Base-by-base conservation (phyloP, 2,888 invertebrate species). In the Tipula unca region DNA sequence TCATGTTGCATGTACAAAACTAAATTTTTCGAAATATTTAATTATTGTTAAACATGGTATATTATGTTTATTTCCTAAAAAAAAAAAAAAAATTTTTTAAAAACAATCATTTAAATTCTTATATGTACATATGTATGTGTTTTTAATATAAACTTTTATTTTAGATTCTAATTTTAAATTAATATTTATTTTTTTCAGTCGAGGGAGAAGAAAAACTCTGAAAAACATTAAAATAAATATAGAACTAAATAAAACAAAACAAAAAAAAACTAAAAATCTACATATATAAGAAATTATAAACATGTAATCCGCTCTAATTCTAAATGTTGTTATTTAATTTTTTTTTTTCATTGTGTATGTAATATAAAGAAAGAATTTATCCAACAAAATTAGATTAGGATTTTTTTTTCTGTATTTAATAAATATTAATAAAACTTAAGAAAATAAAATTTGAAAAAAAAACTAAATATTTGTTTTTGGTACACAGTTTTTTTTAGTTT, bases 11-110 rank as follows among this genome's bases (percentile, higher is more conserved):
- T 10, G 8, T 10, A 20, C 25, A 69, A 69, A 69, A 13, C 4
- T 54, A 54, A 54, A 17, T 17, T 20, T 69, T 69, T 69, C 10
- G 69, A 69, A 69, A 69, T 69, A 10, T 69, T 69, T 69, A 69
- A 69, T 69, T 69, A 69, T 69, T 69, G 69, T 69, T 69, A 69
- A 69, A 69, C 69, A 69, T 69, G 69, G 25, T 69, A 48, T 48
- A 39, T n/a, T 14, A n/a, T 48, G 48, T n/a, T 10, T 39, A 69
- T 69, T 69, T 69, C 69, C 8, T 69, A 69, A 54, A 54, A 54
- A 17, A 54, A 4, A 32, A 32, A 32, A 32, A 32, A 32, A 32
- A 69, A 69, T 69, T 25, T 54, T 69, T 69, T 25, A 10, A 25
- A 69, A 69, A 25, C 69, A 25, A 69, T 69, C 69, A 69, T 69